phyloP scores from a whole-genome alignment of 2,113 vertebrate genomes.

The human (Homo sapiens) region DNA sequence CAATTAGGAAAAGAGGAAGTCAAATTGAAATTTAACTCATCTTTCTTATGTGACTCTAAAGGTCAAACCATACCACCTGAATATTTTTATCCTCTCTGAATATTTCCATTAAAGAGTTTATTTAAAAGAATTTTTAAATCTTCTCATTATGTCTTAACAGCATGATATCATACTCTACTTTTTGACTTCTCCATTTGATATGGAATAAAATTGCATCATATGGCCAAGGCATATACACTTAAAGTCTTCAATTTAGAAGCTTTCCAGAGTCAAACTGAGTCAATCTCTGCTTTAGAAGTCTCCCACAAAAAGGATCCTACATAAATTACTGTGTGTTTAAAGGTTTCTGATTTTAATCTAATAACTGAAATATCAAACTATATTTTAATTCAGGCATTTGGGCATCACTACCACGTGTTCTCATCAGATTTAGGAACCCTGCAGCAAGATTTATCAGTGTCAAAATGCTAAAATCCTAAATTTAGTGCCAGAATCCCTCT shows the following conservation, averaged over 20 bases:
- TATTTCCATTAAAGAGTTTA: constrained; percentile 83
- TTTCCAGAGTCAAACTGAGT: constrained; percentile 79
- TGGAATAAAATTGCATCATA: constrained; percentile 78
- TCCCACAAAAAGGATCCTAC: constrained; percentile 73
- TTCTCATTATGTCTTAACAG: constrained; percentile 83
- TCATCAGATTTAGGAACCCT: constrained; percentile 75
- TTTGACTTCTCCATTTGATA: constrained; percentile 81
- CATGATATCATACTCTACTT: constrained; percentile 79
- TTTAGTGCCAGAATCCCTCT: constrained; percentile 68
- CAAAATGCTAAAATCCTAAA: constrained; percentile 72
- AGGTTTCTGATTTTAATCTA: constrained; percentile 83
- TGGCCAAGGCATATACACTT: constrained; percentile 71
- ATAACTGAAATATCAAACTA: constrained; percentile 77
- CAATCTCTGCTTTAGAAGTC: constrained; percentile 71
- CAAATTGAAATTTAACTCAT: constrained; percentile 77
- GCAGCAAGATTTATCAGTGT: constrained; percentile 71
- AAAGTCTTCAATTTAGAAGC: constrained; percentile 81
- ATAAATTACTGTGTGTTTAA: constrained; percentile 75
- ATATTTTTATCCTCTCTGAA: constrained; percentile 84
- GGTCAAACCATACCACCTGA: constrained; percentile 82
- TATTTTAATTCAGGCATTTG: constrained; percentile 76
- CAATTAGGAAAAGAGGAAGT: no score
- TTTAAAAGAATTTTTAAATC: constrained; percentile 80
- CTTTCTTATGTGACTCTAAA: constrained; percentile 82
- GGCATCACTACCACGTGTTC: constrained; percentile 76